phyloP scores from a whole-genome alignment of 2,888 invertebrate species.

The Drosophila picticornis region DNA sequence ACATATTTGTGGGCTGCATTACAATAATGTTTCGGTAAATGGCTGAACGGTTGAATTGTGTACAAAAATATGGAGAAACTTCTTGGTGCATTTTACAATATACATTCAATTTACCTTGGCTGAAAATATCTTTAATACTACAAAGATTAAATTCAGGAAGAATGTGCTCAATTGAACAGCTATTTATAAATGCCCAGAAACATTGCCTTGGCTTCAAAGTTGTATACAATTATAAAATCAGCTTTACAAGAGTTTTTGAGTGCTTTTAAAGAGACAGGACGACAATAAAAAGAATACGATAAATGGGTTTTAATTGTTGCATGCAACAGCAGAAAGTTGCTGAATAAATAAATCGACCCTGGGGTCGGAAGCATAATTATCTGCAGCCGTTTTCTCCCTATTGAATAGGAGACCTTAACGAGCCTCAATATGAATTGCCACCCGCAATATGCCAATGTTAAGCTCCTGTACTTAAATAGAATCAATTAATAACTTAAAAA shows the following conservation, averaged over 20 bases:
- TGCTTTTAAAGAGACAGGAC: neutral
- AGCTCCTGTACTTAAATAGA: constrained; percentile 75
- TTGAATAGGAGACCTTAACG: constrained; percentile 50
- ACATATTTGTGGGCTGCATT: neutral
- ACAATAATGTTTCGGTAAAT: neutral
- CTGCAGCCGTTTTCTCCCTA: neutral
- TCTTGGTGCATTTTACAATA: neutral
- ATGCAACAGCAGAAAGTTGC: neutral
- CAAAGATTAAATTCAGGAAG: neutral
- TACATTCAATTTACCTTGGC: neutral
- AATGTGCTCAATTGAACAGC: neutral
- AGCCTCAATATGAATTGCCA: constrained; percentile 58
- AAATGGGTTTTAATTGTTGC: neutral
- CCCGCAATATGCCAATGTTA: constrained; percentile 75
- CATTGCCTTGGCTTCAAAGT: too few species aligned
- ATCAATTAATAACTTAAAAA: constrained; percentile 81
- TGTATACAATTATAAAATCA: neutral
- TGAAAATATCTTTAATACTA: neutral
- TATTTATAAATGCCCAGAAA: neutral
- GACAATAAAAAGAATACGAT: neutral
- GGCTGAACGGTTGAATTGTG: neutral
- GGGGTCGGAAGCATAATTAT: constrained; percentile 21
- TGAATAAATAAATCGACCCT: constrained; percentile 7
- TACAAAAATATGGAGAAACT: neutral
- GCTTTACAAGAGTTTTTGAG: neutral